A percentile compares a stretch with the other conserved stretches of the same genome.
Evolutionary conservation across 1,140 invertebrate genomes (phyloP).

Genomic region (Drosophila lowei): DNA sequence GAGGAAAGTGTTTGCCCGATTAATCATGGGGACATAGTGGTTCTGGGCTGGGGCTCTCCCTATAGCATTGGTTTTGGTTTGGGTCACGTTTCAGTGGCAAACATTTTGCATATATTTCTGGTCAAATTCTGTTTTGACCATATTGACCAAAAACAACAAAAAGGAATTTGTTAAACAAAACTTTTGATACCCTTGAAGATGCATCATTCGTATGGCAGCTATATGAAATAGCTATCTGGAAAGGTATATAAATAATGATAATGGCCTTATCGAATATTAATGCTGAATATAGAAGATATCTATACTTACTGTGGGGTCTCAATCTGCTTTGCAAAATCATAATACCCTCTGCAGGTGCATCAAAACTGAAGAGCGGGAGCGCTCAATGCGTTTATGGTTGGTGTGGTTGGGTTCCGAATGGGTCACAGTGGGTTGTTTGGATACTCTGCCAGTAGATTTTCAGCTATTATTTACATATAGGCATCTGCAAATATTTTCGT

Average conservation of each 20-base stretch:
- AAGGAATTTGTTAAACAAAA: conserved; percentile 1
- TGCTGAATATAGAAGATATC: no score
- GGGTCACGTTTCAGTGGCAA: conserved; percentile 33
- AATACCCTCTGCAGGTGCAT: no score
- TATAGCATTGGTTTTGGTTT: conserved; percentile 1
- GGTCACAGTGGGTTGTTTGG: conserved; percentile 3
- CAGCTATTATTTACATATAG: neutral
- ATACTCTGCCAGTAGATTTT: neutral
- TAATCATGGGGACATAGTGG: conserved; percentile 34
- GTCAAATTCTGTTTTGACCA: conserved; percentile 18
- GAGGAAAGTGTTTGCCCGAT: conserved; percentile 47
- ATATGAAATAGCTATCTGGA: no score
- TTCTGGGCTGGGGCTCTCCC: neutral
- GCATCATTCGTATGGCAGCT: no score
- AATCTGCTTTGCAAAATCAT: no score
- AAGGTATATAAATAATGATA: no score
- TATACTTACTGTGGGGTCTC: no score
- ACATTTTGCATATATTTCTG: conserved; percentile 24
- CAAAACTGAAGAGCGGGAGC: no score
- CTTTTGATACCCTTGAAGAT: neutral
- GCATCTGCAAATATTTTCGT: neutral
- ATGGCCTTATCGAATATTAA: no score
- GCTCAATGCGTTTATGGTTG: neutral
- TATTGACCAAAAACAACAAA: conserved; percentile 18
- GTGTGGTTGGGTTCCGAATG: conserved; percentile 3